Evolutionary conservation across 1,140 invertebrate species (phyloP).

Genomic region (Drosophila rhopaloa): DNA sequence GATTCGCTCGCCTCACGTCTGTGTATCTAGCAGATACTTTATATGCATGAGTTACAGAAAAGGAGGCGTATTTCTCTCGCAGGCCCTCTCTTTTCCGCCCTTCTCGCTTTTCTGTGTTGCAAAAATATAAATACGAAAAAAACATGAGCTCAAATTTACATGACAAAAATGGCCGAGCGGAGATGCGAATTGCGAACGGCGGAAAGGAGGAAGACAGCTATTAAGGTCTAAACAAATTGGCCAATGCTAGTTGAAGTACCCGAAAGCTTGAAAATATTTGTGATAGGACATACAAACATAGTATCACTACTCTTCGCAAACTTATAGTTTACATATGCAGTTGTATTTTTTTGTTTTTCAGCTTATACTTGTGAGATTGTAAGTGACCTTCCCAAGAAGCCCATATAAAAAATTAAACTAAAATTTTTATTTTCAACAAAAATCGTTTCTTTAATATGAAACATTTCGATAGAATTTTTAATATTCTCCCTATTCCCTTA

Average conservation of each 20-base stretch:
- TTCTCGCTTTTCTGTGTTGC: slow-evolving; percentile 19
- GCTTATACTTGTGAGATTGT: too few species aligned
- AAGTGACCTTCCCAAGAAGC: too few species aligned
- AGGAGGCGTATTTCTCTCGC: slow-evolving; percentile 38
- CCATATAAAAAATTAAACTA: too few species aligned
- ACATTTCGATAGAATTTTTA: background rate
- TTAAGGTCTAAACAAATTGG: slow-evolving; percentile 4
- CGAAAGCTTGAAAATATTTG: background rate
- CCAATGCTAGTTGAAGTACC: background rate
- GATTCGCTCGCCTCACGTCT: slow-evolving; percentile 33
- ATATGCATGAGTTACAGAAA: slow-evolving; percentile 56
- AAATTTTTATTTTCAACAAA: too few species aligned
- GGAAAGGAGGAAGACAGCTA: background rate
- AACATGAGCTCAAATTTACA: slow-evolving; percentile 25
- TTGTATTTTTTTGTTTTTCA: too few species aligned
- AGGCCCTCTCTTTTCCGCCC: slow-evolving; percentile 1
- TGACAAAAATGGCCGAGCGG: slow-evolving; percentile 30
- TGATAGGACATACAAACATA: too few species aligned
- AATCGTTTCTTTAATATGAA: too few species aligned
- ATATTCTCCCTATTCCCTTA: too few species aligned
- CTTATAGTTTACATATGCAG: too few species aligned
- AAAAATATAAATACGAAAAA: slow-evolving; percentile 34
- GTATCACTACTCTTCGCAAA: too few species aligned
- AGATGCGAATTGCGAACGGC: background rate
- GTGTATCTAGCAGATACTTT: slow-evolving; percentile 54